Percentiles rank a stretch among this genome's conserved stretches.
These are phyloP conservation scores for Chymomyza procnemis DNA, from an alignment of 2,888 invertebrate genomes.

Conservation along the genomic window DNA sequence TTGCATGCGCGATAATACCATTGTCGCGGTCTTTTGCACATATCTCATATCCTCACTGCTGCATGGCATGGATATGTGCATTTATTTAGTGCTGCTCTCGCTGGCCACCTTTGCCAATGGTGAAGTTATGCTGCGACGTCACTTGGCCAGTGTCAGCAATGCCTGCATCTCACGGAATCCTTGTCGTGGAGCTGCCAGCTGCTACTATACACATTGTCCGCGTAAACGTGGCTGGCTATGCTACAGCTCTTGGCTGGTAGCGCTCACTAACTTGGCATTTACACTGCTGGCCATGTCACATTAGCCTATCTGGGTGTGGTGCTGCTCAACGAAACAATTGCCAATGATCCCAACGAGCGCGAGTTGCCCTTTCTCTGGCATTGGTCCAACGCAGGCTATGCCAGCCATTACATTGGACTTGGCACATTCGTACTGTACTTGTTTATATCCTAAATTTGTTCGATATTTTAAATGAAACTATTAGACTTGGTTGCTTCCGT, in stretches of 20 bases:
- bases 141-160: slow-evolving; percentile 85
- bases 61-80: slow-evolving; percentile 95
- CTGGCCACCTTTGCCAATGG: slow-evolving; percentile 95
- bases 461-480: no score
- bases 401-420: slow-evolving; percentile 83
- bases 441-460: slow-evolving; percentile 57
- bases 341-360: slow-evolving; percentile 83
- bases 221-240: slow-evolving; percentile 79
- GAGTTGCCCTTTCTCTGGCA: slow-evolving; percentile 85
- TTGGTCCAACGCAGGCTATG: slow-evolving; percentile 89
- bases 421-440: slow-evolving; percentile 70
- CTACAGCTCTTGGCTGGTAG: slow-evolving; percentile 81
- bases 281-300: slow-evolving; percentile 88
- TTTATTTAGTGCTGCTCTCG: slow-evolving; percentile 94
- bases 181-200: slow-evolving; percentile 84
- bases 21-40: slow-evolving; percentile 89
- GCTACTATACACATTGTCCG: slow-evolving; percentile 80
- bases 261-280: slow-evolving; percentile 85
- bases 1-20: slow-evolving; percentile 81
- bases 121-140: slow-evolving; percentile 83
- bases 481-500: slow-evolving; percentile 23
- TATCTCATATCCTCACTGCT: slow-evolving; percentile 93
- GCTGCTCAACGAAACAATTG: slow-evolving; percentile 80
- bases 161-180: slow-evolving; percentile 86
- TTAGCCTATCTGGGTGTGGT: slow-evolving; percentile 95